Conservation (phyloP, 37 sponge, comb jelly and placozoan species). For the Mnemiopsis leidyi region DNA sequence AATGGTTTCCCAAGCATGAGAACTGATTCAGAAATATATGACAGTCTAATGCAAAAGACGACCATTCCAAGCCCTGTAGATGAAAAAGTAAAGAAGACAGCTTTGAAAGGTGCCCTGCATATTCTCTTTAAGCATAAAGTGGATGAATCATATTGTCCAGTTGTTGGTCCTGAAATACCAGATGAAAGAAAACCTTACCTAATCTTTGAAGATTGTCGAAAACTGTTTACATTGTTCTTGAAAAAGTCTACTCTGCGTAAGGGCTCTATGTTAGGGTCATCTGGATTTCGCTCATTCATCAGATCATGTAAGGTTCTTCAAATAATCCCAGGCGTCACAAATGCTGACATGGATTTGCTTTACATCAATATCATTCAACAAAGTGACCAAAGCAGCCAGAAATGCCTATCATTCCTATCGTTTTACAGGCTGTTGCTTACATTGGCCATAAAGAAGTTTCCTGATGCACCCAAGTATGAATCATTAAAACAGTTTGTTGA, state of each 20-base stretch:
- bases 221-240: conserved; percentile 3
- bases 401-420: conserved; percentile 24
- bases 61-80: conserved; percentile 59
- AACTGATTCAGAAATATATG: conserved; percentile 66
- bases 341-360: conserved; percentile 39
- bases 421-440: conserved; percentile 35
- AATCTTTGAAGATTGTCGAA: conserved; percentile 55
- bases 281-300: conserved; percentile 32
- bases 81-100: conserved; percentile 19
- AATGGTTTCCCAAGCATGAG: conserved; percentile 71
- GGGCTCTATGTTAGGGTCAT: conserved; percentile 26
- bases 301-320: not conserved
- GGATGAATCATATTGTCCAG: conserved; percentile 13
- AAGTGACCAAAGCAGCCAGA: not conserved
- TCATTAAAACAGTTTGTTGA: conserved; percentile 4
- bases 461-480: not conserved
- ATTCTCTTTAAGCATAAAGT: not conserved
- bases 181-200: not conserved
- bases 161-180: not conserved
- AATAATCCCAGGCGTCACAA: conserved; percentile 2
- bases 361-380: conserved; percentile 48
- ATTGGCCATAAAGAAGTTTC: not conserved
- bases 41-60: not conserved
- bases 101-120: conserved; percentile 55
- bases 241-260: conserved; percentile 30